Evolutionary conservation across 2,888 invertebrate genomes (phyloP), one percentile per base, ranked within the genome.

Genomic region (Chydorus sphaericus): DNA sequence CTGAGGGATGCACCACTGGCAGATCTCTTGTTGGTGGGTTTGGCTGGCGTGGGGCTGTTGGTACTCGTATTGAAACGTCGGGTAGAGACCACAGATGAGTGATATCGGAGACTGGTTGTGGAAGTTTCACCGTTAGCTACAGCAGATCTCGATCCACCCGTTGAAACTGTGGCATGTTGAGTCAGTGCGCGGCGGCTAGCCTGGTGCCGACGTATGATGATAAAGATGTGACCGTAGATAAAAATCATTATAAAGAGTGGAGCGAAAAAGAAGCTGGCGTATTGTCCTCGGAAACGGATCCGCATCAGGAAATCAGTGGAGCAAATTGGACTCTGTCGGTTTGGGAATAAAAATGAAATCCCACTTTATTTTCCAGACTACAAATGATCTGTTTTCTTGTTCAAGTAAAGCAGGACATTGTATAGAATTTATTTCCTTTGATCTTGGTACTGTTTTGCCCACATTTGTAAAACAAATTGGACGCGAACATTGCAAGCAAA

Each of bases 181-280:
- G 48, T 55, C 11, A 72, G 68, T 33, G 70, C 66, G 29, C 71
- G 68, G 67, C 77, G 71, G 16, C 66, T 65, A 18, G 69, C 71
- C 61, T 77, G 75, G 63, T 78, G 78, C 48, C 69, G 70, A 38
- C 70, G 70, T 1, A 80, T 77, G 44, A 78, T 75, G 54, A 73
- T 63, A 59, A 79, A 73, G 61, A 81, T 79, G 64, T 77, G 77
- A 1, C 72, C 65, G 67, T 81, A 81, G 61, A 79, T 76, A 62
- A 75, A 66, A 6, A 74, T 71, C 76, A 81, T 80, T 30, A 76
- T 61, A 3, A 76, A 61, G 54, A 80, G 70, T 7, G 80, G 78
- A 3, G 73, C 67, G 63, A 80, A 74, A 64, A 81, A 76, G 30
- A 77, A 66, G 3, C 70, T 68, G 11, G 76, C 71, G 62, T 75